Base-by-base conservation (phyloP, 2,888 invertebrate species). In the Lithosia quadra region DNA sequence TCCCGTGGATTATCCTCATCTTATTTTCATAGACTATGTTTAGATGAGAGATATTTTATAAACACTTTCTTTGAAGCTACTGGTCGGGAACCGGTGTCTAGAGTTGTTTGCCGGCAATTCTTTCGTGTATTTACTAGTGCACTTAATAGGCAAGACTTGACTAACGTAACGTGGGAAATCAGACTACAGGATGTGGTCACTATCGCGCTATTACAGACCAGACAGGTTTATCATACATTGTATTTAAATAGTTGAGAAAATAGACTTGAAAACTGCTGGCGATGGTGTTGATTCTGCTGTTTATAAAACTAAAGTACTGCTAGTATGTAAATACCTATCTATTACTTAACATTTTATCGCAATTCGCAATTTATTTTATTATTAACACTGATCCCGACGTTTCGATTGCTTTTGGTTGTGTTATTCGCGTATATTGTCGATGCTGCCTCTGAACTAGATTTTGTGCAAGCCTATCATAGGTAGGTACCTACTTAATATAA, bases 91-190 rank as follows among this genome's bases (percentile, higher is more conserved):
- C 78, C 73, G 72, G 79, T 86, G 81, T 86, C 82, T 65, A 24
- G 49, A 49, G 59, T 21, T 33, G 22, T 43, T 79, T 72, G 75
- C 85, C 82, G 84, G 81, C 84, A 85, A 86, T 85, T 86, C 82
- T 84, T 82, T 76, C 69, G 65, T 69, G 60, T 72, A 77, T 71
- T 81, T 49, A 49, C 49, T 49, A 67, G 70, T 68, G 70, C 75
- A 78, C 83, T 80, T 76, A 84, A 84, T 86, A 86, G 87, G 85
- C 81, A 82, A 86, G 80, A 83, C 84, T 78, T 82, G 79, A 84
- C 80, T 83, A 82, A 73, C 65, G 72, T 75, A 67, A 73, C 69
- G 76, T 77, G 78, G 80, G 84, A 85, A 83, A 85, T 80, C 77
- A 78, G 74, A 69, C 86, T 49, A 9, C 49, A 81, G 85, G 85